These are phyloP conservation scores for Aphaenogaster floridana DNA, from an alignment of 1,140 invertebrate genomes.

Conservation along the genomic window DNA sequence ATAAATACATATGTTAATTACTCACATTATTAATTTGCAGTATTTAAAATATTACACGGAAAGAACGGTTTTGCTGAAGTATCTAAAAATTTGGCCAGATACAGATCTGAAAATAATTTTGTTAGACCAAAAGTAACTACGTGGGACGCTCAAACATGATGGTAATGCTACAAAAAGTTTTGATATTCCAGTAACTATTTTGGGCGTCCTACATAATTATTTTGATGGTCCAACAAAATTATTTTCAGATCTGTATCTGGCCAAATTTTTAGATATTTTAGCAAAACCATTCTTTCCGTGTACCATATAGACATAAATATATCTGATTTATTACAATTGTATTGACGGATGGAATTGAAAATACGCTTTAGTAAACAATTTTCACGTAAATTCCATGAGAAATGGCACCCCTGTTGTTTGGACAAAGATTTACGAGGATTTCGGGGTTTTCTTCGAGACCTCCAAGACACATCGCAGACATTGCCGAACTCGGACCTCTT, in stretches of 20 bases:
- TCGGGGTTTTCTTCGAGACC: neutral
- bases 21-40: neutral
- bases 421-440: constrained; percentile 11
- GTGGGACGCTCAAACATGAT: too few relatives aligned
- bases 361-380: constrained; percentile 1
- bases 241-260: too few relatives aligned
- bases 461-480: constrained; percentile 64
- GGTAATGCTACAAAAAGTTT: too few relatives aligned
- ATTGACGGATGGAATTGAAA: neutral
- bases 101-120: too few relatives aligned
- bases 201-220: too few relatives aligned
- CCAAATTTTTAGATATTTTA: too few relatives aligned
- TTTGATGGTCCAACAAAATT: too few relatives aligned
- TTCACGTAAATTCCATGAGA: neutral
- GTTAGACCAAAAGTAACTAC: too few relatives aligned
- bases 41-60: neutral
- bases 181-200: too few relatives aligned
- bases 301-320: neutral
- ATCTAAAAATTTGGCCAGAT: too few relatives aligned
- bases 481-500: constrained; percentile 44
- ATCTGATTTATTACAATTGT: neutral
- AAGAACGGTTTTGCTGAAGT: too few relatives aligned
- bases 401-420: neutral
- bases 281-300: too few relatives aligned
- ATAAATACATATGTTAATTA: neutral